These are phyloP conservation scores for Paratilapia polleni DNA, from an alignment of 2,113 vertebrate genomes.

Conservation along the genomic window DNA sequence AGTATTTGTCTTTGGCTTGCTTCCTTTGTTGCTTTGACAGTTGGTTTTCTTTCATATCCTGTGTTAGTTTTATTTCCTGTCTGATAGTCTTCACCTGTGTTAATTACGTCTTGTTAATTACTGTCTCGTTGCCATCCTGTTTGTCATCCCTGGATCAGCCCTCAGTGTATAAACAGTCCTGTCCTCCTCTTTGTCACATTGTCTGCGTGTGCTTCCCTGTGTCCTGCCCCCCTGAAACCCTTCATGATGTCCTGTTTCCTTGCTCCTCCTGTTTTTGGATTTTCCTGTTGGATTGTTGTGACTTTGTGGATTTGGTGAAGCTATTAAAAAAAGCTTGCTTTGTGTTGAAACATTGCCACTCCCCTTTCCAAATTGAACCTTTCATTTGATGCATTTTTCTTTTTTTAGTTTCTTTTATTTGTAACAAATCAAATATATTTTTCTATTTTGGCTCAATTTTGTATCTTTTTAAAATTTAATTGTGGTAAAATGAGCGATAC, in stretches of 20 bases:
- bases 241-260: background rate
- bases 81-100: conserved; percentile 2
- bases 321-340: background rate
- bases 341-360: fast-evolving
- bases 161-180: background rate
- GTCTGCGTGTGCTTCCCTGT: background rate
- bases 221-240: background rate
- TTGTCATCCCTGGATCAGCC: background rate
- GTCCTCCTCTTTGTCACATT: background rate
- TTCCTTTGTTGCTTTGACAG: background rate
- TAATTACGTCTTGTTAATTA: conserved; percentile 1
- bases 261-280: background rate
- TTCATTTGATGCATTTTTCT: background rate
- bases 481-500: background rate
- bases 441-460: background rate
- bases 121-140: background rate
- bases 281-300: background rate
- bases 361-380: background rate
- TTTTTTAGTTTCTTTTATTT: background rate
- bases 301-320: background rate
- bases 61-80: background rate
- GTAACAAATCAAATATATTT: background rate
- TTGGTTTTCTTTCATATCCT: background rate
- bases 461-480: background rate
- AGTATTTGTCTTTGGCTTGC: background rate